Evolutionary conservation across 2,113 vertebrate species (phyloP), one percentile per base, ranked within the genome.

Genomic region (Bubo blakistoni): DNA sequence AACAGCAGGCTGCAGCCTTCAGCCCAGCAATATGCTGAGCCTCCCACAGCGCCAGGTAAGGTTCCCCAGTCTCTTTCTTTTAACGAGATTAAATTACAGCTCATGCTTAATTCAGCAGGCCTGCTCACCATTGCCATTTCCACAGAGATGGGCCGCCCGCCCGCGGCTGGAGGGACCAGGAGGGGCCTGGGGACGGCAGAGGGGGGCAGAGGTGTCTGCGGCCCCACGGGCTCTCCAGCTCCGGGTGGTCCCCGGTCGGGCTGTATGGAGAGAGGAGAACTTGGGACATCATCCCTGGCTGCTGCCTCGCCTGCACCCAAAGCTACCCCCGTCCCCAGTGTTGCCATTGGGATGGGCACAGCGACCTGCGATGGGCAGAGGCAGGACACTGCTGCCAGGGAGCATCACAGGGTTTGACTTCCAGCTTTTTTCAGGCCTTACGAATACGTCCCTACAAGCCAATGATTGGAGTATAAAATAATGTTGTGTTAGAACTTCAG

Each of bases 111-210:
- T 96, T 97, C 94, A 97, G 81, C 97, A 95, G 95, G 57, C 92
- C 42, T 80, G 94, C 98, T 98, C 97, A 99, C 99, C 93, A 15
- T 83, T 0, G 98, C 98, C 86, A 98, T 95, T 69, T 98, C 97
- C 42, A 55, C 83, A 80, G 98, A 98, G 95, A 99, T 79, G 8
- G 98, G 98, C 16, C 14, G 38, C 54, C 98, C 96, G 2, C 97
- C 98, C 2, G 65, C 14, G 66, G 70, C 96, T 2, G 85, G 74
- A 8, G 98, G 96, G 44, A 98, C 52, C 26, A 92, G 90, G 36
- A 98, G 95, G 34, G 94, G 63, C 19, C 11, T 90, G 49, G 98
- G 98, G 42, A 98, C 2, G 2, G 95, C 76, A 76, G 96, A 17
- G 95, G 69, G 16, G 32, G 70, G 6, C 52, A 59, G 52, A 81